Evolutionary conservation across 1,140 invertebrate genomes (phyloP).

Genomic region (Apis cerana): DNA sequence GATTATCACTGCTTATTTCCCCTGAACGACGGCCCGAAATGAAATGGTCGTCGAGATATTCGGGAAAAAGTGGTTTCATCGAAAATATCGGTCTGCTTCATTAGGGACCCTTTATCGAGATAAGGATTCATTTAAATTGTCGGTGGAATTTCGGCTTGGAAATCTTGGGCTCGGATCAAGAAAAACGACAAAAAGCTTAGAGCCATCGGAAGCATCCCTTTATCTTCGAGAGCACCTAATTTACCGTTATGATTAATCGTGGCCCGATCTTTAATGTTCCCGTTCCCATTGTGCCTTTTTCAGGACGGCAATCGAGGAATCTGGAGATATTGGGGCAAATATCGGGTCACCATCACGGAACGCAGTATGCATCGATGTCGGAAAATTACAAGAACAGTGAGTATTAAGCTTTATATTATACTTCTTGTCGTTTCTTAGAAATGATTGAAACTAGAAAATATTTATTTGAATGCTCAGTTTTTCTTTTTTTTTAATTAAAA

Average conservation of each 20-base stretch:
- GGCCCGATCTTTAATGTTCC: slow-evolving; percentile 11
- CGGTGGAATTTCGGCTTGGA: not conserved
- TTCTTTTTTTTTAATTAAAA: too few species aligned
- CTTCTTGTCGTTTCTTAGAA: too few species aligned
- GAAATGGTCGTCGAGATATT: not conserved
- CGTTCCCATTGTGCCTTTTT: slow-evolving; percentile 10
- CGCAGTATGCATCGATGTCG: slow-evolving; percentile 57
- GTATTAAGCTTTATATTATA: slow-evolving; percentile 9
- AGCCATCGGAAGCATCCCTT: slow-evolving; percentile 11
- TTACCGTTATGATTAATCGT: slow-evolving; percentile 39
- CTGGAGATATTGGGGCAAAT: slow-evolving; percentile 68
- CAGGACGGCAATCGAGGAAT: slow-evolving; percentile 74
- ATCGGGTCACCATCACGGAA: slow-evolving; percentile 68
- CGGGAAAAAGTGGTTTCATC: not conserved
- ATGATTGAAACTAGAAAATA: too few species aligned
- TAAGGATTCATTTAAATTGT: slow-evolving; percentile 32
- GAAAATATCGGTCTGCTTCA: slow-evolving; percentile 36
- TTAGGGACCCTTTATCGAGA: slow-evolving; percentile 27
- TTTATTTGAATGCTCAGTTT: too few species aligned
- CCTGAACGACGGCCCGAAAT: not conserved
- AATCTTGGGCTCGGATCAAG: not conserved
- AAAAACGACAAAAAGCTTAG: not conserved
- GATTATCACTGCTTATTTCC: not conserved
- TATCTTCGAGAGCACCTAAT: slow-evolving; percentile 28
- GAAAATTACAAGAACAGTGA: slow-evolving; percentile 67